Percentiles rank a stretch among this genome's conserved stretches.
Evolutionary conservation across 2,113 vertebrate genomes (phyloP).

Genomic region (Nothobranchius kuhntae): DNA sequence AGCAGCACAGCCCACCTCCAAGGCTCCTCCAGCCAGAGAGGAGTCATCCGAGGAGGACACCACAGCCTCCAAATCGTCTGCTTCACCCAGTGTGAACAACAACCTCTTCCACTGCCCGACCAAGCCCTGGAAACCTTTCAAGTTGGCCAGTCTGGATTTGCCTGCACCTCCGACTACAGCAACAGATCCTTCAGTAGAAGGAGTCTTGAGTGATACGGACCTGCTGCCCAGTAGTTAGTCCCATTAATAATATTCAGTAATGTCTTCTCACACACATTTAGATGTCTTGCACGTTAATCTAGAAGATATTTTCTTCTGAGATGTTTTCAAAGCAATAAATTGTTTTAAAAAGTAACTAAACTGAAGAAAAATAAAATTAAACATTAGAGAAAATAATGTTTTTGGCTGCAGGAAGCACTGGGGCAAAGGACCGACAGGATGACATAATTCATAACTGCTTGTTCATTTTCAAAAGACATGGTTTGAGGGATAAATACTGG

Average conservation of each 20-base stretch:
- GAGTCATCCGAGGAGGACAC: slow-evolving; percentile 77
- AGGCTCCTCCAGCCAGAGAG: slow-evolving; percentile 23
- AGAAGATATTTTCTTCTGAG: too few species aligned
- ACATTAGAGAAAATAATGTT: too few species aligned
- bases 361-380: too few species aligned
- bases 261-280: neutral
- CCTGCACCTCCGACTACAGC: neutral
- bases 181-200: neutral
- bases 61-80: neutral
- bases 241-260: neutral
- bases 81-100: rapidly evolving
- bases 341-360: too few species aligned
- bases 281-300: too few species aligned
- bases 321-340: too few species aligned
- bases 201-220: slow-evolving; percentile 50
- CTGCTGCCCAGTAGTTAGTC: slow-evolving; percentile 24
- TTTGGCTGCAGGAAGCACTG: too few species aligned
- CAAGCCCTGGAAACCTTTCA: slow-evolving; percentile 84
- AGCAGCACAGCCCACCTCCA: rapidly evolving
- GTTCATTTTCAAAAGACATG: too few species aligned
- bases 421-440: too few species aligned
- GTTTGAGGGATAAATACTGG: too few species aligned
- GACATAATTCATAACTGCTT: too few species aligned
- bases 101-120: slow-evolving; percentile 82
- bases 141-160: neutral